Base-by-base conservation (phyloP, 2,797 vertebrate species). In the Mus caroli region DNA sequence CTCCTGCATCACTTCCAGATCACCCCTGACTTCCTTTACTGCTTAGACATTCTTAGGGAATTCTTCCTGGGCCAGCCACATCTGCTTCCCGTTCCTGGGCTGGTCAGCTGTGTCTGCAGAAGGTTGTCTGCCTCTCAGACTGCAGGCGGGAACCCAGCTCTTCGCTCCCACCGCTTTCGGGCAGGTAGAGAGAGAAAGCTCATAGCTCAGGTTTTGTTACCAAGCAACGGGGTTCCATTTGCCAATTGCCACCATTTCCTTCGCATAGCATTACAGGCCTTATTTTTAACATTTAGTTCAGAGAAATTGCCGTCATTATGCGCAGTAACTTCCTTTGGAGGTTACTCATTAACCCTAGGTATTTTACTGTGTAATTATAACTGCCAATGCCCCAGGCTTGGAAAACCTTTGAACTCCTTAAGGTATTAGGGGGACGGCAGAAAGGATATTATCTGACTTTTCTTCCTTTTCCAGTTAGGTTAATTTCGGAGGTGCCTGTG, bases 221-320 rank as follows among this genome's bases (percentile, higher is more conserved):
- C 99, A 99, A 98, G 99, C 99, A 99, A 99, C 99, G 98, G 98
- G 98, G 98, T 98, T 98, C 98, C 98, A 99, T 99, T 99, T 98
- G 97, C 98, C 98, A 98, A 98, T 98, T 99, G 99, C 99, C 98
- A 99, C 99, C 99, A 99, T 99, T 99, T 99, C 99, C 99, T 99
- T 98, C 98, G 98, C 98, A 97, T 98, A 97, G 97, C 98, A 98
- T 99, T 98, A 98, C 99, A 99, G 99, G 98, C 99, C 99, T 99
- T 99, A 99, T 99, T 99, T 99, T 99, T 99, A 99, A 99, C 99
- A 97, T 99, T 99, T 99, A 99, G 99, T 99, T 99, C 99, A 98
- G 99, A 99, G 99, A 99, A 99, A 99, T 99, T 99, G 99, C 99
- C 99, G 99, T 99, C 99, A 99, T 99, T 99, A 99, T 99, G 99